Evolutionary conservation across 2,888 invertebrate genomes (phyloP), one percentile per base, ranked within the genome.

Genomic region (Drepana falcataria): DNA sequence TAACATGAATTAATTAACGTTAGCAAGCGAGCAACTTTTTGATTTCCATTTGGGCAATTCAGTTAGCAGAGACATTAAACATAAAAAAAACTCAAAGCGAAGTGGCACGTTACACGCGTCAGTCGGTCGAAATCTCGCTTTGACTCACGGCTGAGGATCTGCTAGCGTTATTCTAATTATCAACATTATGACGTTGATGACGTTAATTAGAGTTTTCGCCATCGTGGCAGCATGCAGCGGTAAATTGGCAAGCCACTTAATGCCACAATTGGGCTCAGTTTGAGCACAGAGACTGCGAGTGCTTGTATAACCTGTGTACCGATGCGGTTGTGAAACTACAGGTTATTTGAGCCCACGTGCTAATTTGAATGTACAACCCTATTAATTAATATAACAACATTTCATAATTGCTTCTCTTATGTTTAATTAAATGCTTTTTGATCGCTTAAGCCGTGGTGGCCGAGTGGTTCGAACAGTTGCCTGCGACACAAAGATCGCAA

Each of bases 121-220:
- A 73, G 72, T 73, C 69, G 69, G 64, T 75, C 71, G 66, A 69
- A 80, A 77, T 74, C 79, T 77, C 73, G 77, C 88, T 89, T 90
- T 90, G 87, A 89, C 75, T 78, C 70, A 69, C 73, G 71, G 65
- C 71, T 68, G 72, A 69, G 64, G 69, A 73, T 66, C 65, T 68
- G 73, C 69, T 75, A 88, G 88, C 84, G 86, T 87, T 88, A 87
- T 90, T 88, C 88, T 89, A 90, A 90, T 91, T 88, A 87, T 89
- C 81, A 88, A 88, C 88, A 87, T 89, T 88, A 89, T 88, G 9
- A 9, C 44, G 44, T 6, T 6, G 3, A 44, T 44, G 44, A 85
- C 85, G 85, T 82, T 89, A 90, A 89, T 89, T 88, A 89, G 83
- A 78, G 76, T 81, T 83, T 83, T 85, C 64, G 80, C 70, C 69